Evolutionary conservation across 2,888 invertebrate genomes (phyloP).

Genomic region (Apotomis capreana): DNA sequence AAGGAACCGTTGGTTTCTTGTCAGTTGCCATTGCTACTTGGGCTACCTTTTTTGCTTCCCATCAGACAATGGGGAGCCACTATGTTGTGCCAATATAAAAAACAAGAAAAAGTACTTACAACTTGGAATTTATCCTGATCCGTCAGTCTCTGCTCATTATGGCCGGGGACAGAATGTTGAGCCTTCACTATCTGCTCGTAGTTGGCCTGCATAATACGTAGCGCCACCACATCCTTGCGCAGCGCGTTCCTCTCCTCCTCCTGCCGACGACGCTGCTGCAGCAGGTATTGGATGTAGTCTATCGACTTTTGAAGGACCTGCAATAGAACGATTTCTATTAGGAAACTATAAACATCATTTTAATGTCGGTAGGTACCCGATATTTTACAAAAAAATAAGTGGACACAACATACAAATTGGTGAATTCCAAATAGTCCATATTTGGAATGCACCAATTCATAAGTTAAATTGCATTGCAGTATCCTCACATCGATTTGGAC

Average conservation of each 20-base stretch:
- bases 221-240: conserved; percentile 95
- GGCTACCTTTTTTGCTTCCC: too few species aligned
- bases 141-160: conserved; percentile 93
- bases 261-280: conserved; percentile 95
- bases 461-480: too few species aligned
- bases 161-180: conserved; percentile 95
- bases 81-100: too few species aligned
- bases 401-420: too few species aligned
- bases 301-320: conserved; percentile 95
- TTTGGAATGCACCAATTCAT: too few species aligned
- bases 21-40: too few species aligned
- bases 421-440: too few species aligned
- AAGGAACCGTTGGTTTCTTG: too few species aligned
- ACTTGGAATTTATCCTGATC: conserved; percentile 98
- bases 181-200: conserved; percentile 98
- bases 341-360: not conserved
- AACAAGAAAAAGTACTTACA: conserved; percentile 83
- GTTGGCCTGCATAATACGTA: conserved; percentile 96
- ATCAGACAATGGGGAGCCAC: too few species aligned
- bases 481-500: too few species aligned
- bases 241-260: conserved; percentile 96
- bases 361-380: too few species aligned
- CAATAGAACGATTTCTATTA: conserved; percentile 32
- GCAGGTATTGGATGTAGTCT: conserved; percentile 95
- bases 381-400: too few species aligned